Evolutionary conservation across 2,113 vertebrate species (phyloP), one percentile per base, ranked within the genome.

Genomic region (Boleophthalmus pectinirostris): DNA sequence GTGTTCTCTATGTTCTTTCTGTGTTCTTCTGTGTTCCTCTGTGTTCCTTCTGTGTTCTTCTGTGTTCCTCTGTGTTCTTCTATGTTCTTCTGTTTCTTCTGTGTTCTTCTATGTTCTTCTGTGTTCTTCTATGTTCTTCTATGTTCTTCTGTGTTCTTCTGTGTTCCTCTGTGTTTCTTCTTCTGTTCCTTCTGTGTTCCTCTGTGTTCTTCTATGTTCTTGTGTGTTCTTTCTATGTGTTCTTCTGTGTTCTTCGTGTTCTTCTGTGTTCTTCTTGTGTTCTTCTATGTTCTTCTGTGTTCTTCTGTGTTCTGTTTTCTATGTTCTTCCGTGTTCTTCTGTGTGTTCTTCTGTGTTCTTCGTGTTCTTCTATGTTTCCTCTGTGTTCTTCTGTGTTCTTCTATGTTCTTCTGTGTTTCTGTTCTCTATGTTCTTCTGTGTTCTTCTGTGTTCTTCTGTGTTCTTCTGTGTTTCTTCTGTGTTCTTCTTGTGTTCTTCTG

Each of bases 161-260:
- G 13, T 14, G 3, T 2, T 29, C 29, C 2, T 11, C 24, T 25
- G 56, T 9, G n/a, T n/a, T n/a, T n/a, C n/a, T n/a, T n/a, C n/a
- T n/a, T n/a, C n/a, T n/a, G n/a, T n/a, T n/a, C n/a, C n/a, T n/a
- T n/a, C 38, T 38, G 38, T 38, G 12, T 14, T 25, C 21, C 5
- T 1, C 0, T 64, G 13, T 14, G 3, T 2, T 29, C 29, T n/a
- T n/a, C 2, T 11, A 14, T 25, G 56, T 9, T 1, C 0, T 64
- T 67, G 4, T 71, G 15, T 72, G 96, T 24, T 5, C n/a, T n/a
- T n/a, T n/a, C n/a, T n/a, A n/a, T 38, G 38, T 38, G 12, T 14
- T 25, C 21, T 7, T 1, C 0, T 64, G 13, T 14, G 3, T 2
- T 29, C 29, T 5, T 38, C n/a, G 38, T 38, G 12, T 14, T 25